Evolutionary conservation across 2,888 invertebrate species (phyloP), one percentile per base, ranked within the genome.

Genomic region (Temnothorax ravouxi): DNA sequence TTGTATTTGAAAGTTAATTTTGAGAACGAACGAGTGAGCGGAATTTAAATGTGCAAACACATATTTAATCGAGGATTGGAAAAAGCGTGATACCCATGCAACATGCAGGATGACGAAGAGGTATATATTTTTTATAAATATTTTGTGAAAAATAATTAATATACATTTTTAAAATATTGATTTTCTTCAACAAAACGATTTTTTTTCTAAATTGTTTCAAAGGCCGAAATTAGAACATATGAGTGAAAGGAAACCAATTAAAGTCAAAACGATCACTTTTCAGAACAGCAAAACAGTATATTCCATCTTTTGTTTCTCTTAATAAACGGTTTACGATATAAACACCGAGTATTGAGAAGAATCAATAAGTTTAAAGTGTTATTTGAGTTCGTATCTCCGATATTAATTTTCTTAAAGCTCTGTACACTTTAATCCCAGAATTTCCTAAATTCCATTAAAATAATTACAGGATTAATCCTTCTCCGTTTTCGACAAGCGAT

Each of bases 1-100:
- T 54, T 38, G n/a, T 0, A 52, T 71, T 38, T 21, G 5, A 54
- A 71, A 71, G 9, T 71, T 52, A 64, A 21, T 64, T 64, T 41
- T 13, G 15, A 69, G n/a, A 52, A 72, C 9, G 41, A 56, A 21
- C 18, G 11, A 21, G 18, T 25, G 8, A 56, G 18, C 25, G 25
- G 18, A 41, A 1, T 29, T 38, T 72, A 50, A 13, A 18, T 3
- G 34, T 72, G 21, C 15, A 9, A 25, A 15, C 38, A 29, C 29
- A 15, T 4, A 25, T 18, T n/a, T 67, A 25, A 29, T 29, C 1
- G 5, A 34, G 6, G 13, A 41, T n/a, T 41, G n/a, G 44, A 62
- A 47, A 50, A 62, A 75, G 38, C 3, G 38, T 21, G 18, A 34
- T 50, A 21, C 8, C n/a, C 25, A 59, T 38, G 25, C 3, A 29